Percentiles rank a stretch among this genome's conserved stretches.
Conservation (phyloP, 64 coral and sea anemone genomes). For the Dendronephthya gigantea region DNA sequence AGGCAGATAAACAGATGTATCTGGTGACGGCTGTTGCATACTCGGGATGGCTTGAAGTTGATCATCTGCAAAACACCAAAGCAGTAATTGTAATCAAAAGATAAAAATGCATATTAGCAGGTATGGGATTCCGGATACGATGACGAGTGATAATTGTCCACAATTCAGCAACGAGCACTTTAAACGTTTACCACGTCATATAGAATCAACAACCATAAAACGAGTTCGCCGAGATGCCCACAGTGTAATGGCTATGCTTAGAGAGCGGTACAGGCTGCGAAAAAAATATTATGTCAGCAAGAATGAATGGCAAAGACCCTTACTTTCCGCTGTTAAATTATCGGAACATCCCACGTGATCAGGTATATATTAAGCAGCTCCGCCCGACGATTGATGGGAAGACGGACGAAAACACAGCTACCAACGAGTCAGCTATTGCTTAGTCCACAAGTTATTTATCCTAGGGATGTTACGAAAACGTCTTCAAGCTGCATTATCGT, state of each 20-base stretch:
- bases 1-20: too few species aligned
- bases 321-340: slow-evolving; percentile 35
- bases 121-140: neutral
- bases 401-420: slow-evolving; percentile 31
- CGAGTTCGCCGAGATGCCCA: neutral
- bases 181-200: neutral
- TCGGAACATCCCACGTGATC: slow-evolving; percentile 32
- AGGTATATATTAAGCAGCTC: neutral
- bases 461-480: neutral
- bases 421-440: slow-evolving; percentile 23
- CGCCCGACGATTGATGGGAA: slow-evolving; percentile 18
- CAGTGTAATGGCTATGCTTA: neutral
- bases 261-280: neutral
- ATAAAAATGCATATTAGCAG: neutral
- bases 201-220: neutral
- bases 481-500: slow-evolving; percentile 27
- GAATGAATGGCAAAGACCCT: slow-evolving; percentile 4
- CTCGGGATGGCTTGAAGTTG: neutral
- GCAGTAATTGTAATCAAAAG: neutral
- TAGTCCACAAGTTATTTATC: slow-evolving; percentile 13
- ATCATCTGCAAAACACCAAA: neutral
- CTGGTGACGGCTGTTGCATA: neutral
- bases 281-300: neutral
- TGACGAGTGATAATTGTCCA: neutral
- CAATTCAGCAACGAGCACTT: neutral